Percentiles rank a stretch among this genome's conserved stretches.
Evolutionary conservation across 2,888 invertebrate species (phyloP).

Genomic region (Pachliopta kotzebuea): DNA sequence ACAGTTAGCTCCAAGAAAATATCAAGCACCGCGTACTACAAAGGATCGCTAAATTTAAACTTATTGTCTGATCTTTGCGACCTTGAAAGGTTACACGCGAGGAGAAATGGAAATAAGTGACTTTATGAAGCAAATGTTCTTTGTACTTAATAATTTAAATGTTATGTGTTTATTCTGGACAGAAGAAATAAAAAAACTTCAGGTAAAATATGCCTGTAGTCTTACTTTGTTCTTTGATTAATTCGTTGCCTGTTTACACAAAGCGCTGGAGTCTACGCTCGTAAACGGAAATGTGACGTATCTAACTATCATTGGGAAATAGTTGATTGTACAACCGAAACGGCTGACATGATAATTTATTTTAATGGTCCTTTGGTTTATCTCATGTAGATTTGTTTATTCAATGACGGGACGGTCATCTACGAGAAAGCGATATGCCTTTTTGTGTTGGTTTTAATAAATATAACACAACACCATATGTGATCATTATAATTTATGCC

Average conservation of each 20-base stretch:
- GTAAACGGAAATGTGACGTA: slow-evolving; percentile 44
- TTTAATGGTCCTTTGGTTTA: slow-evolving; percentile 6
- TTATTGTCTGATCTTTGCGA: slow-evolving; percentile 21
- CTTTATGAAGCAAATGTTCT: slow-evolving; percentile 23
- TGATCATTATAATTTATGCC: too few species aligned
- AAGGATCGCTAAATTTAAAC: slow-evolving; percentile 18
- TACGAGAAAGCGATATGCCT: too few species aligned
- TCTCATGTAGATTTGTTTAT: background rate
- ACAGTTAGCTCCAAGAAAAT: background rate
- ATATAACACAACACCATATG: too few species aligned
- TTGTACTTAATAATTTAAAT: slow-evolving; percentile 9
- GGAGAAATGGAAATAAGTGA: slow-evolving; percentile 22
- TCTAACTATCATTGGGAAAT: slow-evolving; percentile 31
- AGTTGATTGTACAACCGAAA: slow-evolving; percentile 26
- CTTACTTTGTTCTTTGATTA: slow-evolving; percentile 64
- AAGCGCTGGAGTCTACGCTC: slow-evolving; percentile 44
- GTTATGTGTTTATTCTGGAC: slow-evolving; percentile 3
- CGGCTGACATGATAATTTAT: slow-evolving; percentile 22
- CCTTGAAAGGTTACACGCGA: slow-evolving; percentile 14
- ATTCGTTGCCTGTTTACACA: slow-evolving; percentile 63
- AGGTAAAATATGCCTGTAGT: slow-evolving; percentile 35
- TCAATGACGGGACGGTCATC: background rate
- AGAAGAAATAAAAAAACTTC: slow-evolving; percentile 32
- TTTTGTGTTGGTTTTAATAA: too few species aligned
- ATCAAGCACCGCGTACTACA: background rate